These are phyloP conservation scores for Leuciscus idus DNA, from an alignment of 2,113 vertebrate species.

Conservation along the genomic window DNA sequence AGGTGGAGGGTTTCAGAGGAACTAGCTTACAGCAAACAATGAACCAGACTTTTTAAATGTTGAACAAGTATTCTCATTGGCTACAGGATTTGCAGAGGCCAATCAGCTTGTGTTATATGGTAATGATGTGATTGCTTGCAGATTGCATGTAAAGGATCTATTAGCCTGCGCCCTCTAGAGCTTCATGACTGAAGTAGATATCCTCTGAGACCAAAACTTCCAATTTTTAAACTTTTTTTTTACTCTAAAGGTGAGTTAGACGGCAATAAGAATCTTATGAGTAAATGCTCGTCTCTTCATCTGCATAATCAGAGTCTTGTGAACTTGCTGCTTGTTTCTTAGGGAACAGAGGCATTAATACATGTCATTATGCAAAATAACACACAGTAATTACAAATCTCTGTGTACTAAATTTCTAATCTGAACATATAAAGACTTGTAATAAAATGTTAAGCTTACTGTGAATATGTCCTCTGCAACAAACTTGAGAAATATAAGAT, in stretches of 20 bases:
- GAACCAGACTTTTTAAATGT: too few relatives aligned
- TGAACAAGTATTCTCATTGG: too few relatives aligned
- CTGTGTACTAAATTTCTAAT: background rate
- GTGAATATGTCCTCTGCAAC: background rate
- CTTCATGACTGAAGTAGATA: too few relatives aligned
- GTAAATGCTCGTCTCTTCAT: background rate
- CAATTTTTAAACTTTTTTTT: background rate
- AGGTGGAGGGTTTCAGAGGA: too few relatives aligned
- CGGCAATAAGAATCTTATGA: background rate
- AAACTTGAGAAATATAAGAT: conserved; percentile 7
- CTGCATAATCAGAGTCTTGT: conserved; percentile 14
- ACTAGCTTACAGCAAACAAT: too few relatives aligned
- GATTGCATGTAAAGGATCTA: too few relatives aligned
- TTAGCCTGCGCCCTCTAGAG: too few relatives aligned
- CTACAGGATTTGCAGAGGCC: too few relatives aligned
- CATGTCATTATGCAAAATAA: background rate
- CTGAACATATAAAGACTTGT: background rate
- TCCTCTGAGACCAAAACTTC: background rate
- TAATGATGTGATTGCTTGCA: too few relatives aligned
- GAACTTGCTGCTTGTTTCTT: background rate
- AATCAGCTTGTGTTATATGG: too few relatives aligned
- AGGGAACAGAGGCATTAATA: conserved; percentile 12
- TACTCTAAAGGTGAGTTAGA: background rate
- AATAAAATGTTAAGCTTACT: conserved; percentile 7
- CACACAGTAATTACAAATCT: background rate